A percentile compares a stretch with the other conserved stretches of the same genome.
phyloP scores from a whole-genome alignment of 2,797 vertebrate species.

The Champsocephalus esox region DNA sequence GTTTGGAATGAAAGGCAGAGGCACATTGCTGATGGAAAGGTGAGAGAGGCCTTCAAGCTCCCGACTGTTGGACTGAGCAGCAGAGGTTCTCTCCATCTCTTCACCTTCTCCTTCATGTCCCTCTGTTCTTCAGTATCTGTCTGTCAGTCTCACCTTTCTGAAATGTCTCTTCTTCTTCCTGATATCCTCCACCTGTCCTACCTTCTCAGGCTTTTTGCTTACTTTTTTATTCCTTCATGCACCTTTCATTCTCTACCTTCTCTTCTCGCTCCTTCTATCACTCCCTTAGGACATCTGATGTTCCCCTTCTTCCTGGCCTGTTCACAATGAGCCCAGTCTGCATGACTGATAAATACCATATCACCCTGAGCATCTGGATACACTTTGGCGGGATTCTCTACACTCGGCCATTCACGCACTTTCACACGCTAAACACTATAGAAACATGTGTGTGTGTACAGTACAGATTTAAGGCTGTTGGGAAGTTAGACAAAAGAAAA shows the following conservation, averaged over 20 bases:
- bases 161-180: slow-evolving; percentile 19
- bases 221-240: slow-evolving; percentile 21
- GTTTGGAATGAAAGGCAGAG: slow-evolving; percentile 75
- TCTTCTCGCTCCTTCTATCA: slow-evolving; percentile 6
- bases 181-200: slow-evolving; percentile 33
- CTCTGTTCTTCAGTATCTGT: slow-evolving; percentile 25
- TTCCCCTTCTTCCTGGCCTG: slow-evolving; percentile 63
- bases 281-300: slow-evolving; percentile 60
- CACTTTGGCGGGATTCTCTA: slow-evolving; percentile 61
- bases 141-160: slow-evolving; percentile 40
- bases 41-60: slow-evolving; percentile 65
- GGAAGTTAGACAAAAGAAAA: background rate
- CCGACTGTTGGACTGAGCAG: slow-evolving; percentile 41
- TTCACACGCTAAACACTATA: slow-evolving; percentile 28
- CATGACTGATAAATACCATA: slow-evolving; percentile 76
- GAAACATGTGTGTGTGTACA: slow-evolving; percentile 30
- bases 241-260: slow-evolving; percentile 12
- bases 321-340: slow-evolving; percentile 74
- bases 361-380: slow-evolving; percentile 78
- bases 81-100: slow-evolving; percentile 43
- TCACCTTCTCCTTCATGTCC: slow-evolving; percentile 28
- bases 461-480: background rate
- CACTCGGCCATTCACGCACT: slow-evolving; percentile 53
- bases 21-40: slow-evolving; percentile 73
- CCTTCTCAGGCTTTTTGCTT: slow-evolving; percentile 29